Base-by-base conservation (phyloP, 2,113 vertebrate species). In the Centropus unirufus region DNA sequence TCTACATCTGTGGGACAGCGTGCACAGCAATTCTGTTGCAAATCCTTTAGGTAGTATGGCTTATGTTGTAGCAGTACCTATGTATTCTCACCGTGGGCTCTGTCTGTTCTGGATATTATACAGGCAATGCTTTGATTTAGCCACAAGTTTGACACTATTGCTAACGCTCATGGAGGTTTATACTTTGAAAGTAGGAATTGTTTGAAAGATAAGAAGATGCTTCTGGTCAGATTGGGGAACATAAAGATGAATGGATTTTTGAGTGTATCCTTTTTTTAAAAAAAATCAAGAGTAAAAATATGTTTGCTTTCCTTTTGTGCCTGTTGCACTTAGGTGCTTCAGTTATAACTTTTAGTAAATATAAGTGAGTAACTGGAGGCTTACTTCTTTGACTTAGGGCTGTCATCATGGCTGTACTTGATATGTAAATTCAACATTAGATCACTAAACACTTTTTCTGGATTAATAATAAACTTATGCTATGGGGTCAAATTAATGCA, bases 41-140 rank as follows among this genome's bases (percentile, higher is more conserved):
- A 18, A 9, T 73, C 72, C 34, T 59, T 15, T 57, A 15, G 12
- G 15, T 14, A 24, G 30, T 26, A 20, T 23, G 62, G 12, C 14
- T 72, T 68, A 47, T 72, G 4, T 58, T 54, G n/a, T 10, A 20
- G 64, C 47, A 36, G 47, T 52, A 44, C 32, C 19, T 66, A 5
- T 9, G 24, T 2, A 1, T 5, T 61, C 26, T 72, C 12, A 7
- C 21, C 23, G 4, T 4, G 15, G 7, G 8, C n/a, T n/a, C 39
- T 75, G 19, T 14, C 67, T 47, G 34, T 46, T 11, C 32, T 39
- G 29, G 34, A 4, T 24, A 4, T 42, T 68, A 6, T 2, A 47
- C 36, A 52, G 64, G 47, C 3, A 2, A 22, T 32, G 17, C 62
- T 12, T 15, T 51, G 11, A 52, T 42, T 51, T 12, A 44, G 40